Percentiles rank a stretch among this genome's conserved stretches.
phyloP scores from a whole-genome alignment of 2,797 vertebrate genomes.

The Distichodus sexfasciatus region DNA sequence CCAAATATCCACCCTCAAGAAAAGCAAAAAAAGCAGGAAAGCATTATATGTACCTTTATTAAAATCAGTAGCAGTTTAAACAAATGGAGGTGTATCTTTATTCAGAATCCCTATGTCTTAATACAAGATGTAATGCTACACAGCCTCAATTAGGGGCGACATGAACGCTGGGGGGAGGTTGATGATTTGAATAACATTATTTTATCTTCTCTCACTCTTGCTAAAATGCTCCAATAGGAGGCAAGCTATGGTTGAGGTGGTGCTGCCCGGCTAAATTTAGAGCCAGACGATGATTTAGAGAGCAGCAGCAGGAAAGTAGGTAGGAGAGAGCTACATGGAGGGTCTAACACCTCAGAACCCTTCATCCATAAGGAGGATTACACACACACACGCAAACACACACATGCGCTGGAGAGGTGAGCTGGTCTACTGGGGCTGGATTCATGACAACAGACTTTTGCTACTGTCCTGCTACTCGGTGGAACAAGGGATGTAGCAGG shows the following conservation, averaged over 20 bases:
- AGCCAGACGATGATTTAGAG: constrained; percentile 22
- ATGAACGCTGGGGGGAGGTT: constrained; percentile 3
- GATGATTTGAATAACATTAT: background rate
- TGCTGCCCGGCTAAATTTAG: constrained; percentile 20
- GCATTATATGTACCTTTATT: too few species aligned
- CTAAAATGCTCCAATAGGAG: background rate
- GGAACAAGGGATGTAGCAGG: constrained; percentile 7
- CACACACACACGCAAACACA: too few species aligned
- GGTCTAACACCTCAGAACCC: background rate
- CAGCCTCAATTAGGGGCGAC: constrained; percentile 45
- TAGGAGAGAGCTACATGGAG: background rate
- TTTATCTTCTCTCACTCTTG: constrained; percentile 6
- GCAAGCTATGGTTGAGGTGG: constrained; percentile 16
- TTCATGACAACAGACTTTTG: background rate
- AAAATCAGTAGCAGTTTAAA: too few species aligned
- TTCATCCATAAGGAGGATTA: background rate
- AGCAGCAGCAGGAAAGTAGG: constrained; percentile 8
- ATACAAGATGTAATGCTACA: background rate
- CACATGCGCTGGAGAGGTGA: too few species aligned
- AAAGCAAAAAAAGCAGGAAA: too few species aligned
- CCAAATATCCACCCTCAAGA: too few species aligned
- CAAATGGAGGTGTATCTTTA: too few species aligned
- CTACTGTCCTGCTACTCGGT: background rate
- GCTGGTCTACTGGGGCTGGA: background rate
- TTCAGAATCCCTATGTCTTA: too few species aligned